phyloP scores from a whole-genome alignment of 2,888 invertebrate species.

The Serripes groenlandicus region DNA sequence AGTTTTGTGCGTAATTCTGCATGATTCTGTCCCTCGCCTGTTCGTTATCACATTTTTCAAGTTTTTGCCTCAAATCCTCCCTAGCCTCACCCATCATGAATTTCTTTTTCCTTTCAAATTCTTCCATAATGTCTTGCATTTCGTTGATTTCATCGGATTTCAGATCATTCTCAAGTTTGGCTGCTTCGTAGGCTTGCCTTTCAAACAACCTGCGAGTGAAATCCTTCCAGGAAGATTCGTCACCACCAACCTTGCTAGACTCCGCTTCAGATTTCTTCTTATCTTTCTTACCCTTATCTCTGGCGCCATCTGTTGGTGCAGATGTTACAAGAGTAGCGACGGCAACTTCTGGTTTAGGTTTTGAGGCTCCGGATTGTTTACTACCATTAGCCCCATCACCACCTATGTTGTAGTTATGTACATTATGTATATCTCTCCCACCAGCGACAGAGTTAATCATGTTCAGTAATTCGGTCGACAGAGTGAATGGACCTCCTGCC shows the following conservation, averaged over 20 bases:
- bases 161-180: constrained; percentile 83
- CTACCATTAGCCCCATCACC: constrained; percentile 45
- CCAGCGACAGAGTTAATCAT: constrained; percentile 73
- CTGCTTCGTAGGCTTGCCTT: constrained; percentile 84
- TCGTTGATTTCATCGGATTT: constrained; percentile 77
- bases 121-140: constrained; percentile 79
- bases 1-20: constrained; percentile 79
- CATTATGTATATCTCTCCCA: constrained; percentile 60
- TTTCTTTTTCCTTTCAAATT: constrained; percentile 79
- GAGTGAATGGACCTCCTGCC: constrained; percentile 82
- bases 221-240: constrained; percentile 64
- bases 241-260: constrained; percentile 4
- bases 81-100: constrained; percentile 74
- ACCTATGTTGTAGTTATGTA: constrained; percentile 72
- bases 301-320: constrained; percentile 18
- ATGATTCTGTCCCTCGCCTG: constrained; percentile 81
- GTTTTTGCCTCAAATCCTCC: constrained; percentile 75
- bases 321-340: constrained; percentile 51
- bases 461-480: constrained; percentile 80
- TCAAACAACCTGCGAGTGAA: constrained; percentile 80
- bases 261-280: constrained; percentile 34
- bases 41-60: constrained; percentile 76
- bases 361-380: constrained; percentile 7
- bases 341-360: constrained; percentile 22
- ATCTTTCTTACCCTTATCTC: constrained; percentile 48